A percentile compares a stretch with the other conserved stretches of the same genome.
phyloP scores from a whole-genome alignment of 2,797 vertebrate species.

The Tympanoctomys barrerae region DNA sequence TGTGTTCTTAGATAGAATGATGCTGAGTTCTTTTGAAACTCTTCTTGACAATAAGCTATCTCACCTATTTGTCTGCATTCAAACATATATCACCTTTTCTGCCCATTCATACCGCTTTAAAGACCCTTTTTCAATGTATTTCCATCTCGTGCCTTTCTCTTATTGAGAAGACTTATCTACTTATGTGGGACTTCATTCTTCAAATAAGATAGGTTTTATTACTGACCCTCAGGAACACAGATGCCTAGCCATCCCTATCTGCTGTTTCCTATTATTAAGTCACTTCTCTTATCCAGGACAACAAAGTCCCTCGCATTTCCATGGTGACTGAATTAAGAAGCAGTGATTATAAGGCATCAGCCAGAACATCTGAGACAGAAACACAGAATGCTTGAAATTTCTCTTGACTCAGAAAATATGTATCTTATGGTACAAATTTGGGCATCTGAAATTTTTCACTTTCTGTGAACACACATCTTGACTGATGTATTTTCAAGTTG shows the following conservation, averaged over 20 bases:
- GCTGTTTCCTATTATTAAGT: conserved; percentile 32
- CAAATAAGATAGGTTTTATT: conserved; percentile 42
- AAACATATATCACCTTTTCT: background rate
- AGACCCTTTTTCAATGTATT: background rate
- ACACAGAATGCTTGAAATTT: conserved; percentile 43
- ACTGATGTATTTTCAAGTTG: conserved; percentile 67
- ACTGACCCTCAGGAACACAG: background rate
- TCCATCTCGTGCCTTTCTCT: conserved; percentile 12
- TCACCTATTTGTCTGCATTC: background rate
- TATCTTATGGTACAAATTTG: conserved; percentile 26
- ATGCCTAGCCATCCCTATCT: background rate
- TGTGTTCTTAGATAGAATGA: background rate
- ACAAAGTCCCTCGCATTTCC: conserved; percentile 45
- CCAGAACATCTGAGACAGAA: conserved; percentile 12
- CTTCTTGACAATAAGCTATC: background rate
- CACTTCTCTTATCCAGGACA: conserved; percentile 3
- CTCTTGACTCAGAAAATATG: conserved; percentile 16
- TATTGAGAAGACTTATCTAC: conserved; percentile 20
- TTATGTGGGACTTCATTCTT: conserved; percentile 48
- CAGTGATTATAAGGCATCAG: background rate
- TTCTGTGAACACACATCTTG: conserved; percentile 53
- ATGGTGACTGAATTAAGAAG: conserved; percentile 52
- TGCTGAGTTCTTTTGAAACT: background rate
- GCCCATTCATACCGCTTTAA: background rate
- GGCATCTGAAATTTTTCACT: conserved; percentile 64